Evolutionary conservation across 2,797 vertebrate genomes (phyloP).

Genomic region (Thaleichthys pacificus): DNA sequence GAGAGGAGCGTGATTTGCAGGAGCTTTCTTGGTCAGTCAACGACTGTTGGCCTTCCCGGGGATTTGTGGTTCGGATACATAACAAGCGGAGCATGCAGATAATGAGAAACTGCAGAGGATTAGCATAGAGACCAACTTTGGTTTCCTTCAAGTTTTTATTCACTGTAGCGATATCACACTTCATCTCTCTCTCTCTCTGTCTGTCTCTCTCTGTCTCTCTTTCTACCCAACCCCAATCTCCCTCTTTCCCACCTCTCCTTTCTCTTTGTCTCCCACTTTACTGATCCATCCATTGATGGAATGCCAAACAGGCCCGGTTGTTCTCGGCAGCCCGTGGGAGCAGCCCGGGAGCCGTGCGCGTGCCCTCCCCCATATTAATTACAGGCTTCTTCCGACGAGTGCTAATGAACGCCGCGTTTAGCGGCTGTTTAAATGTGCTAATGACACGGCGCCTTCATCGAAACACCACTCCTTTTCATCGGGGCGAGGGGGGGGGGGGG

Average conservation of each 20-base stretch:
- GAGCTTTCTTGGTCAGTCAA: too few species aligned
- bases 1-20: too few species aligned
- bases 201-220: neutral
- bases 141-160: neutral
- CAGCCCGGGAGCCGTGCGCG: slow-evolving; percentile 49
- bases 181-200: slow-evolving; percentile 35
- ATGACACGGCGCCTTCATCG: slow-evolving; percentile 70
- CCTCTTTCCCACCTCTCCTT: slow-evolving; percentile 15
- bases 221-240: neutral
- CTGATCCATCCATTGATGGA: slow-evolving; percentile 64
- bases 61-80: too few species aligned
- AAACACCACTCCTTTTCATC: slow-evolving; percentile 19
- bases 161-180: slow-evolving; percentile 26
- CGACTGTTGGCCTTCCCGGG: too few species aligned
- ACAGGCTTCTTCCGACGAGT: slow-evolving; percentile 69
- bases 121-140: too few species aligned
- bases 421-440: slow-evolving; percentile 72
- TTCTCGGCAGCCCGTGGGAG: slow-evolving; percentile 39
- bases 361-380: slow-evolving; percentile 71
- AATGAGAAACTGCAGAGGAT: too few species aligned
- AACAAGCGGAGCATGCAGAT: too few species aligned
- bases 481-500: neutral
- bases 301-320: slow-evolving; percentile 70
- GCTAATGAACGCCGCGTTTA: slow-evolving; percentile 73
- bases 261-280: slow-evolving; percentile 49